A percentile compares a stretch with the other conserved stretches of the same genome.
These are phyloP conservation scores for Dasypus novemcinctus DNA, from an alignment of 2,113 vertebrate species.

Conservation along the genomic window DNA sequence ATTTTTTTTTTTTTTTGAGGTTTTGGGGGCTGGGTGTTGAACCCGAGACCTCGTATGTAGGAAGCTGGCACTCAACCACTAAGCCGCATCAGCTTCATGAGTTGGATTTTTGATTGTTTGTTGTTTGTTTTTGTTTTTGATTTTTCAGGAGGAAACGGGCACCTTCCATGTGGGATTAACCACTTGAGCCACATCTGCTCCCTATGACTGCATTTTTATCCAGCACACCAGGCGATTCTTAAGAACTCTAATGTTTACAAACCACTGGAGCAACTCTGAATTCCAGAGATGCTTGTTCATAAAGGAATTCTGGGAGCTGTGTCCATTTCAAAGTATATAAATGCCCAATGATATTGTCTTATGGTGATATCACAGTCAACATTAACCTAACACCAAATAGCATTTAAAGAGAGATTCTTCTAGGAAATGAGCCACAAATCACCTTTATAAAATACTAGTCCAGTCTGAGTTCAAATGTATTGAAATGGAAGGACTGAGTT, in stretches of 20 bases:
- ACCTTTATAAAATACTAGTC: conserved; percentile 36
- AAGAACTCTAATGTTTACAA: background rate
- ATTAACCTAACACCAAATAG: conserved; percentile 43
- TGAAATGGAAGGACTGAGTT: background rate
- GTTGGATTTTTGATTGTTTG: too few species aligned
- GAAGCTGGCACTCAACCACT: too few species aligned
- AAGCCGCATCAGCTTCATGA: too few species aligned
- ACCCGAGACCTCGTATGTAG: too few species aligned
- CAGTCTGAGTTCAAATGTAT: conserved; percentile 23
- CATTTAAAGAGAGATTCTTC: conserved; percentile 20
- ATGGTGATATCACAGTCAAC: conserved; percentile 26
- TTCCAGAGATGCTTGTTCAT: background rate
- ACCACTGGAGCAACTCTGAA: background rate
- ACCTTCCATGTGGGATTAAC: too few species aligned
- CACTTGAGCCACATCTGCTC: too few species aligned
- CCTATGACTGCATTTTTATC: background rate
- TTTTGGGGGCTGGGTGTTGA: too few species aligned
- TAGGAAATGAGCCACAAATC: conserved; percentile 56
- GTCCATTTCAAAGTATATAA: background rate
- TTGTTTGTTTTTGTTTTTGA: too few species aligned
- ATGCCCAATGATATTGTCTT: background rate
- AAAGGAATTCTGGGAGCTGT: background rate
- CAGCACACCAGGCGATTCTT: background rate
- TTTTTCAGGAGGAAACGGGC: too few species aligned
- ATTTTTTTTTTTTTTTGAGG: too few species aligned